Conservation (phyloP, 2,113 vertebrate genomes). For the Gopherus flavomarginatus region DNA sequence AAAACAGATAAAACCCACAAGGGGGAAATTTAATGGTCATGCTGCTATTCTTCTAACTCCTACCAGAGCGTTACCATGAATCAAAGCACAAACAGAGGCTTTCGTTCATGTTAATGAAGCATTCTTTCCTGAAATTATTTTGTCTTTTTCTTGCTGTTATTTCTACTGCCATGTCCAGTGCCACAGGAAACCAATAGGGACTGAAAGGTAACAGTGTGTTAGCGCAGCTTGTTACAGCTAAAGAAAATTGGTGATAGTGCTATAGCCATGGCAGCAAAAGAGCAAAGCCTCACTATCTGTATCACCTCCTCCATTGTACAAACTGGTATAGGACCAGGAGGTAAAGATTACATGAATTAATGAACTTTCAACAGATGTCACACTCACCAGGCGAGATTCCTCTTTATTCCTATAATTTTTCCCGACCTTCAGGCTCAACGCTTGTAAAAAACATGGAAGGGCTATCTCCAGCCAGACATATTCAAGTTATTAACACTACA, state of each 20-base stretch:
- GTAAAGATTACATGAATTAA: neutral
- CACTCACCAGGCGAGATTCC: neutral
- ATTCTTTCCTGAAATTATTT: neutral
- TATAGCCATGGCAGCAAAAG: neutral
- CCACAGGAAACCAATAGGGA: neutral
- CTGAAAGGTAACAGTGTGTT: neutral
- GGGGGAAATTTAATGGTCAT: neutral
- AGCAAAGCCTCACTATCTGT: neutral
- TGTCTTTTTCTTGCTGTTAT: neutral
- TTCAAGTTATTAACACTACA: too few relatives aligned
- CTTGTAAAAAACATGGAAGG: too few relatives aligned
- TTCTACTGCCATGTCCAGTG: neutral
- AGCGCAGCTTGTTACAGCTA: neutral
- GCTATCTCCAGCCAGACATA: too few relatives aligned
- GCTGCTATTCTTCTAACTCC: accelerated
- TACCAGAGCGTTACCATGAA: neutral
- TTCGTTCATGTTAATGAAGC: neutral
- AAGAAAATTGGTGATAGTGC: neutral
- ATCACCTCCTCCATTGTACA: neutral
- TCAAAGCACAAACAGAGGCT: neutral
- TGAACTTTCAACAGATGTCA: neutral
- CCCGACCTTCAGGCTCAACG: too few relatives aligned
- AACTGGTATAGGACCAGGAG: neutral
- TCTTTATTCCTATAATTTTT: too few relatives aligned
- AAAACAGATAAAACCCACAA: neutral